phyloP scores from a whole-genome alignment of 1,140 invertebrate genomes.

The Chelonus insularis region DNA sequence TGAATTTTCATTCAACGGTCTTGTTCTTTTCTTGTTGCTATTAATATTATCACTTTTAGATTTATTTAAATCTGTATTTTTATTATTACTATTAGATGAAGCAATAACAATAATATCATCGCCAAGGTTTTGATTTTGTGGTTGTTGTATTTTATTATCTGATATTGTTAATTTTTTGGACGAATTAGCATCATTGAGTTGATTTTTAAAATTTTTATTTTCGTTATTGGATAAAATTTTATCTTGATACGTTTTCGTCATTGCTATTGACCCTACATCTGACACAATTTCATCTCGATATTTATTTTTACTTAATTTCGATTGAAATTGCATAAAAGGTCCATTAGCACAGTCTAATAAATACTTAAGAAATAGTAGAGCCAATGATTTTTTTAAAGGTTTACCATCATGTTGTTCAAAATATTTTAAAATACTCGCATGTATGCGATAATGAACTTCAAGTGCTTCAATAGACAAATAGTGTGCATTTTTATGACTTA shows the following conservation, averaged over 20 bases:
- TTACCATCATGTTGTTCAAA: conserved; percentile 71
- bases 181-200: too few relatives aligned
- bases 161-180: too few relatives aligned
- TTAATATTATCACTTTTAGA: conserved; percentile 42
- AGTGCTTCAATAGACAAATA: conserved; percentile 86
- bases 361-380: conserved; percentile 46
- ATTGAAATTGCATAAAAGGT: conserved; percentile 55
- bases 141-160: too few relatives aligned
- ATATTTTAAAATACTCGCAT: conserved; percentile 84
- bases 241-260: too few relatives aligned
- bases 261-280: too few relatives aligned
- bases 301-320: conserved; percentile 48
- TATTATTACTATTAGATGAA: too few relatives aligned
- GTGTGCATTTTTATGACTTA: conserved; percentile 81
- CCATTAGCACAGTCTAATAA: conserved; percentile 52
- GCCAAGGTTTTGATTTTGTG: too few relatives aligned
- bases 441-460: conserved; percentile 82
- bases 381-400: conserved; percentile 52
- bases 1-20: conserved; percentile 30
- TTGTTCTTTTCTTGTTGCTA: too few relatives aligned
- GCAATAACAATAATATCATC: conserved; percentile 37
- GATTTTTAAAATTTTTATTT: too few relatives aligned
- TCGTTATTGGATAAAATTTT: too few relatives aligned
- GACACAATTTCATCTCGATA: too few relatives aligned
- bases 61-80: too few relatives aligned